Conservation (phyloP, 2,888 invertebrate genomes). For the Blastobasis adustella region DNA sequence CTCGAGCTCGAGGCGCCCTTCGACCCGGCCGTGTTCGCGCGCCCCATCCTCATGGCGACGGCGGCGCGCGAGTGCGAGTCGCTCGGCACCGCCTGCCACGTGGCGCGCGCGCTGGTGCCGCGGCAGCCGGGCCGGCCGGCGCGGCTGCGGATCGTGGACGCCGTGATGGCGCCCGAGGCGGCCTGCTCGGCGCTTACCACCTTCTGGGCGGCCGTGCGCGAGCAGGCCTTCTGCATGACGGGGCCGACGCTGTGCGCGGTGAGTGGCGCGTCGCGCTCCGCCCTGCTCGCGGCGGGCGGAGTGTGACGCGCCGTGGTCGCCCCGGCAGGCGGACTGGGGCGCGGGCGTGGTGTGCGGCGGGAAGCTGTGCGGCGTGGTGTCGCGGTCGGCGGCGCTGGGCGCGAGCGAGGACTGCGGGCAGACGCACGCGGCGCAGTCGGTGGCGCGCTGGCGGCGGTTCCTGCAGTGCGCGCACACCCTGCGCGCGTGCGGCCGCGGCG, state of each 20-base stretch:
- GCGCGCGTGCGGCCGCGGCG: slow-evolving; percentile 22
- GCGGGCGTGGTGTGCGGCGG: slow-evolving; percentile 53
- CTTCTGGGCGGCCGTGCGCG: slow-evolving; percentile 30
- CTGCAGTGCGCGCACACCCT: slow-evolving; percentile 52
- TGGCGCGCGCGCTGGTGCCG: slow-evolving; percentile 21
- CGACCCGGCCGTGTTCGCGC: slow-evolving; percentile 43
- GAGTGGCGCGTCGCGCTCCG: slow-evolving; percentile 3
- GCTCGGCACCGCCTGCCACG: slow-evolving; percentile 3
- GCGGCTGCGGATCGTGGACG: slow-evolving; percentile 21
- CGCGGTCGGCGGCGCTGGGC: slow-evolving; percentile 22
- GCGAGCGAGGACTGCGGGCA: slow-evolving; percentile 7
- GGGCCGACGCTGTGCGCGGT: slow-evolving; percentile 44
- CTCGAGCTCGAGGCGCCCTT: slow-evolving; percentile 14
- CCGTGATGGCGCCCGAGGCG: slow-evolving; percentile 12
- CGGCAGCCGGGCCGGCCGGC: slow-evolving; percentile 20
- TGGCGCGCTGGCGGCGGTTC: slow-evolving; percentile 45
- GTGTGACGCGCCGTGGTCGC: background rate
- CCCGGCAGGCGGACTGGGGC: slow-evolving; percentile 41
- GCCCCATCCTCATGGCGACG: slow-evolving; percentile 44
- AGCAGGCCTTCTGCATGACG: slow-evolving; percentile 35
- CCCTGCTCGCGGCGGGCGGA: slow-evolving; percentile 28
- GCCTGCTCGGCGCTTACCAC: slow-evolving; percentile 26
- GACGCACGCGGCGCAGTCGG: slow-evolving; percentile 35
- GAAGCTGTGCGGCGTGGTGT: slow-evolving; percentile 52
- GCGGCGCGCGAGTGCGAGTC: slow-evolving; percentile 22